A percentile compares a stretch with the other conserved stretches of the same genome.
Evolutionary conservation across 2,113 vertebrate species (phyloP).

Genomic region (Bufo bufo): DNA sequence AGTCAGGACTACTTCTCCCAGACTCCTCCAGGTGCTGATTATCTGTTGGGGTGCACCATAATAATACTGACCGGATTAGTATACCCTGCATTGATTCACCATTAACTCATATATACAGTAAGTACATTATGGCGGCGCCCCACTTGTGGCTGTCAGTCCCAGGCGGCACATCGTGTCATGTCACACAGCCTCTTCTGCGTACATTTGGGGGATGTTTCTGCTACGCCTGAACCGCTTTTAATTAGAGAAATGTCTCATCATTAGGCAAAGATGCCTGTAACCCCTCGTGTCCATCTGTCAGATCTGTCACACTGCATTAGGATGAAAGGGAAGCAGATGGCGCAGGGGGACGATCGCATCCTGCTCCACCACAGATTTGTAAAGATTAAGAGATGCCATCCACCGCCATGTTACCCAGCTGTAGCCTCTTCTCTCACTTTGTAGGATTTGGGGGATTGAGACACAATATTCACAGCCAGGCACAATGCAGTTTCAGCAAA

Average conservation of each 20-base stretch:
- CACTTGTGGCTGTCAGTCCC: not conserved
- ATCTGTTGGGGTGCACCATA: no score
- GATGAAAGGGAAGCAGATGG: slow-evolving; percentile 34
- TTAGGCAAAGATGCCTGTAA: slow-evolving; percentile 13
- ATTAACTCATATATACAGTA: not conserved
- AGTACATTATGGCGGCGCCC: not conserved
- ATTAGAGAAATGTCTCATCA: slow-evolving; percentile 22
- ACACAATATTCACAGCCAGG: not conserved
- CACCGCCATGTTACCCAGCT: not conserved
- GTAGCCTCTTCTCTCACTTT: not conserved
- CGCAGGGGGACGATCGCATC: not conserved
- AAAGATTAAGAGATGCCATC: slow-evolving; percentile 36
- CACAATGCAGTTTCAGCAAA: not conserved
- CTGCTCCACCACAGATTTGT: slow-evolving; percentile 21
- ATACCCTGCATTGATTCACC: no score
- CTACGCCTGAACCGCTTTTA: not conserved
- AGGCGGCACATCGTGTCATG: not conserved
- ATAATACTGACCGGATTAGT: no score
- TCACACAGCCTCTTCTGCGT: not conserved
- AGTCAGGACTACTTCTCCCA: no score
- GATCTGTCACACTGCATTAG: slow-evolving; percentile 26
- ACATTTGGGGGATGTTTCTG: not conserved
- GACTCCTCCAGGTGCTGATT: no score
- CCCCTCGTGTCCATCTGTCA: slow-evolving; percentile 31
- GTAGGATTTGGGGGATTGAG: not conserved